phyloP scores from a whole-genome alignment of 2,113 vertebrate genomes.

The Mesitornis unicolor region DNA sequence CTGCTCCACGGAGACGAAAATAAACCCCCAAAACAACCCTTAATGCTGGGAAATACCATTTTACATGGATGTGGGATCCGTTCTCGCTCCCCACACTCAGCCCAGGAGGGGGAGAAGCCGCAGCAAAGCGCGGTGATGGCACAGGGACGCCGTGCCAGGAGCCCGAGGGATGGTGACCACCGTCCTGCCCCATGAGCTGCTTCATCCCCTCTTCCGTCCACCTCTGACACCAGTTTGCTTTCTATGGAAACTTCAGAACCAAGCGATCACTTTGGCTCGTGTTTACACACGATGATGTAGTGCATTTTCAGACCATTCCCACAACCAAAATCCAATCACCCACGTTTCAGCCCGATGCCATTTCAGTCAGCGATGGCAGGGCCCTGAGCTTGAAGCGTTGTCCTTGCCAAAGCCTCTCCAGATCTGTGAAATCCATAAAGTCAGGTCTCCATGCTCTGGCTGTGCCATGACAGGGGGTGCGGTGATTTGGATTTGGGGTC shows the following conservation, averaged over 20 bases:
- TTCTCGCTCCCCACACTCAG: neutral
- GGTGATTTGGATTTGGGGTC: too few species aligned
- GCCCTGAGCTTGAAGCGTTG: neutral
- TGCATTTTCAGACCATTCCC: neutral
- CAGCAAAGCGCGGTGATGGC: neutral
- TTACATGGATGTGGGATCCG: neutral
- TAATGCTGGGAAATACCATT: neutral
- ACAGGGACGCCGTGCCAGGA: neutral
- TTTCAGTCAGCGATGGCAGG: neutral
- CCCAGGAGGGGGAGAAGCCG: neutral
- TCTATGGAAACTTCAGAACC: neutral
- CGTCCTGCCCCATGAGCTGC: neutral
- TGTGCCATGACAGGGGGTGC: too few species aligned
- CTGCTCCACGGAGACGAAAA: neutral
- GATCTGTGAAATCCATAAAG: neutral
- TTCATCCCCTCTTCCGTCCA: neutral
- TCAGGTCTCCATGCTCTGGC: neutral
- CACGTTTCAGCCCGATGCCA: neutral
- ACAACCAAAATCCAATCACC: neutral
- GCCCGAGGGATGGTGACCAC: neutral
- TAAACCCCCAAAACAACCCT: neutral
- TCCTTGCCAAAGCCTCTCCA: neutral
- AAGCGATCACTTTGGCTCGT: accelerated
- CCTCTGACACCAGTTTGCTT: neutral
- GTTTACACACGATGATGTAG: neutral